Evolutionary conservation across 1,140 invertebrate genomes (phyloP), one percentile per base, ranked within the genome.

Genomic region (Whitmania pigra): DNA sequence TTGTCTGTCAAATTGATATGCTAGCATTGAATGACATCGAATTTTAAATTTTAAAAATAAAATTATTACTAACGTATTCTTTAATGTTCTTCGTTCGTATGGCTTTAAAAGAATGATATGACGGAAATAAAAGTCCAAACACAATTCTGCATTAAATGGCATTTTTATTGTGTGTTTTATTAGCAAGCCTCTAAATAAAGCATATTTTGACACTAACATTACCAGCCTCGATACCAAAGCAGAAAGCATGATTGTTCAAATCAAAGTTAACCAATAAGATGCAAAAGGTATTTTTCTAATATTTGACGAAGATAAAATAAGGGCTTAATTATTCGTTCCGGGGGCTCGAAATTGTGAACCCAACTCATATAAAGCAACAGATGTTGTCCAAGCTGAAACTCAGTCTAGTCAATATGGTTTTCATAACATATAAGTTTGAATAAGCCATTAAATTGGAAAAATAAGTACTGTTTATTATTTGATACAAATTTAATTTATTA

Each of bases 91-190:
- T 97, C 78, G 92, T 95, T 80, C 92, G 88, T 31, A 99, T 91
- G 72, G 94, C 93, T 85, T 99, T 99, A 83, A 97, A 99, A 67
- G 94, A 97, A 70, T 92, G 89, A 85, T 99, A 99, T 73, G 94
- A 94, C 77, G 97, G 97, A 84, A 98, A 99, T 53, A 99, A 86
- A 31, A 93, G 95, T 68, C 96, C 97, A 85, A 97, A 94, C 77
- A 94, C 84, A 79, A 97, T 88, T 92, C 93, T 49, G 43, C 43
- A 49, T 49, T 97, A 87, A 87, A 94, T 40, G 36, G 15, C 13
- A 18, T 6, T 31, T 29, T 29, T 3, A 29, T 6, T 5, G 20
- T 31, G 11, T 40, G 7, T 68, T 31, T 68, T 25, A 63, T 25
- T 13, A 63, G 18, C 11, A 63, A 25, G 22, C 22, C 11, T 25